A percentile compares a stretch with the other conserved stretches of the same genome.
phyloP scores from a whole-genome alignment of 2,797 vertebrate species.

The Petrocephalus sullivani region DNA sequence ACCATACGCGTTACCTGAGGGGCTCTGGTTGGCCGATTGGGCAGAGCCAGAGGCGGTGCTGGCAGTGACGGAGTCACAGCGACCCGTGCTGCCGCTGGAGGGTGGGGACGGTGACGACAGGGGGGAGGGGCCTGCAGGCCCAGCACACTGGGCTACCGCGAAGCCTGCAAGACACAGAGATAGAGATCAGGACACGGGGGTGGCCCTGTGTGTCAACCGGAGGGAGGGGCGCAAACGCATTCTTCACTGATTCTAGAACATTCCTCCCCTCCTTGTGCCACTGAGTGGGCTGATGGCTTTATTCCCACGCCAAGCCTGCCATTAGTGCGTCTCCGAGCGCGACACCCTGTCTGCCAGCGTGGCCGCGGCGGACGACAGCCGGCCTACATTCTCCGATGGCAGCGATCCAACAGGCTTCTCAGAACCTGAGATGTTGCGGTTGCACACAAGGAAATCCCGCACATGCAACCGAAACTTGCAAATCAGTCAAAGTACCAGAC shows the following conservation, averaged over 20 bases:
- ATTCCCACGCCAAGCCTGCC: not conserved
- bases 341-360: not conserved
- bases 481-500: not conserved
- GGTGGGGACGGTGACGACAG: slow-evolving; percentile 75
- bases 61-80: slow-evolving; percentile 72
- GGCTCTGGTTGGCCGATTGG: slow-evolving; percentile 26
- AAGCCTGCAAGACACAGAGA: slow-evolving; percentile 67
- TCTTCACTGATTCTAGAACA: not conserved
- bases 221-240: no score
- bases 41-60: slow-evolving; percentile 63
- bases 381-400: not conserved
- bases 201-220: no score
- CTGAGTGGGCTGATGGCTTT: not conserved
- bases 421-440: not conserved
- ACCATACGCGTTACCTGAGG: slow-evolving; percentile 31
- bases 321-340: not conserved
- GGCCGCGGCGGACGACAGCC: not conserved
- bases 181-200: not conserved
- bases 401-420: not conserved
- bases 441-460: not conserved
- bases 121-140: slow-evolving; percentile 74
- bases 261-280: not conserved
- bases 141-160: slow-evolving; percentile 87
- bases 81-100: slow-evolving; percentile 74
- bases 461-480: not conserved